A percentile compares a stretch with the other conserved stretches of the same genome.
Conservation (phyloP, 2,113 vertebrate species). For the Bufo gargarizans region DNA sequence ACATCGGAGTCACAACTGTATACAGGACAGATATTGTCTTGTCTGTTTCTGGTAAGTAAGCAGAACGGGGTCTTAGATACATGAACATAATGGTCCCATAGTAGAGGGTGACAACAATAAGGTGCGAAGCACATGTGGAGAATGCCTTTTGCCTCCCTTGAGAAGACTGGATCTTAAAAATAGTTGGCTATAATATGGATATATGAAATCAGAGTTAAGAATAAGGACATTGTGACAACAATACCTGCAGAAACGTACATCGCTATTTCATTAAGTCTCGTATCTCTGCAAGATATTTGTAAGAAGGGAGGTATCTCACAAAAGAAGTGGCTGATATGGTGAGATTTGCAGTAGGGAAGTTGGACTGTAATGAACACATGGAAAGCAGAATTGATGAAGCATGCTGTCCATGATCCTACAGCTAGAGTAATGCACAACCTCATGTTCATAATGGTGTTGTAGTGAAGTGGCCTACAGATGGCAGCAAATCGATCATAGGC, state of each 20-base stretch:
- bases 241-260: background rate
- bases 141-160: background rate
- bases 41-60: too few relatives aligned
- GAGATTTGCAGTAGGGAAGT: slow-evolving; percentile 21
- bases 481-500: slow-evolving; percentile 25
- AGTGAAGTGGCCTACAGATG: slow-evolving; percentile 33
- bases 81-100: background rate
- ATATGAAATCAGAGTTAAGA: too few relatives aligned
- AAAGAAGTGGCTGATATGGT: background rate
- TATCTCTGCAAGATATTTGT: background rate
- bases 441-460: slow-evolving; percentile 13
- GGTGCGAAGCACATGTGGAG: background rate
- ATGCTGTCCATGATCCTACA: background rate
- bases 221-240: too few relatives aligned
- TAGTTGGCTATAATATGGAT: background rate
- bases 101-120: background rate
- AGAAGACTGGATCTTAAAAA: background rate
- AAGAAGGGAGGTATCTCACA: slow-evolving; percentile 27
- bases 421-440: background rate
- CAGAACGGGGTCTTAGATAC: background rate
- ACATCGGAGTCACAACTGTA: too few relatives aligned
- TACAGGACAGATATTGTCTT: too few relatives aligned
- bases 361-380: background rate
- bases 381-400: background rate
- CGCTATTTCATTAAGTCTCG: background rate